Conservation (phyloP, 2,113 vertebrate genomes). For the Halcyon malimbica region DNA sequence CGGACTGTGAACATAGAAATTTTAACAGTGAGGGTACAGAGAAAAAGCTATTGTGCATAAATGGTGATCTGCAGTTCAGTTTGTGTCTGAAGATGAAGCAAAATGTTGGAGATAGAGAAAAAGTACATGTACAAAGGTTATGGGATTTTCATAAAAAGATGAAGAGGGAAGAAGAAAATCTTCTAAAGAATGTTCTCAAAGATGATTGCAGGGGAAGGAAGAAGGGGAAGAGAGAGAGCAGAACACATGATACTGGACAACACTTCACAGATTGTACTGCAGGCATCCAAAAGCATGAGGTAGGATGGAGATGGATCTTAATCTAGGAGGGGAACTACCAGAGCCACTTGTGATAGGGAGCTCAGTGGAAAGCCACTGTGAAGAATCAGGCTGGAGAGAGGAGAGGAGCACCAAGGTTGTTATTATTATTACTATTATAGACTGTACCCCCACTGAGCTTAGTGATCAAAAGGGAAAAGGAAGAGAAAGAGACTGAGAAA, state of each 20-base stretch:
- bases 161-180: background rate
- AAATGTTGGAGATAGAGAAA: background rate
- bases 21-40: background rate
- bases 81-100: background rate
- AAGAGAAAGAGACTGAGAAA: background rate
- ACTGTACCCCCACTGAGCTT: background rate
- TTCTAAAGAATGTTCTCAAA: background rate
- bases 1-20: background rate
- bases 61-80: background rate
- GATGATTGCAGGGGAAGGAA: background rate
- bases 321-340: background rate
- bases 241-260: background rate
- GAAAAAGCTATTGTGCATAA: background rate
- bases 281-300: background rate
- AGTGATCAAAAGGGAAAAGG: background rate
- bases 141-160: background rate
- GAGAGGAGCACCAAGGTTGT: background rate
- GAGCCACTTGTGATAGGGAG: background rate
- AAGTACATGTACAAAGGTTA: background rate
- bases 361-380: background rate
- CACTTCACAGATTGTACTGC: background rate
- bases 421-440: background rate
- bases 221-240: background rate
- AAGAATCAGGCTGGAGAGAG: background rate
- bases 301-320: background rate